A percentile compares a stretch with the other conserved stretches of the same genome.
phyloP scores from a whole-genome alignment of 2,888 invertebrate genomes.

The Plutella xylostella region DNA sequence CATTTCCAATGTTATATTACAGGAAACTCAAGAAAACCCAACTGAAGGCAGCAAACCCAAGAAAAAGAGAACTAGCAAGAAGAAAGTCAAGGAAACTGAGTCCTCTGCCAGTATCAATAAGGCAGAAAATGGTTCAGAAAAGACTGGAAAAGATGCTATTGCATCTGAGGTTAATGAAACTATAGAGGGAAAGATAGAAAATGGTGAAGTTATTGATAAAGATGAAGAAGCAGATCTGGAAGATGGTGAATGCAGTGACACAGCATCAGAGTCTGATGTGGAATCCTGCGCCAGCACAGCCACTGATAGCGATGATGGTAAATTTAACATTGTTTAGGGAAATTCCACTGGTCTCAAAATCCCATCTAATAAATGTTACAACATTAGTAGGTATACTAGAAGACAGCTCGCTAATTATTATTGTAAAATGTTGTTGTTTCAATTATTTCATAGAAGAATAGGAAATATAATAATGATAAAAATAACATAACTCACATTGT shows the following conservation, averaged over 20 bases:
- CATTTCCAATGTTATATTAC: slow-evolving; percentile 52
- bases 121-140: slow-evolving; percentile 18
- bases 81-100: slow-evolving; percentile 18
- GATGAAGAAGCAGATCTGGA: slow-evolving; percentile 40
- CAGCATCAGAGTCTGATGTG: slow-evolving; percentile 31
- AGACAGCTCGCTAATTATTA: too few species aligned
- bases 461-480: too few species aligned
- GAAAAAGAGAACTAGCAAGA: slow-evolving; percentile 37
- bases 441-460: too few species aligned
- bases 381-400: too few species aligned
- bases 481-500: too few species aligned
- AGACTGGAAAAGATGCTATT: slow-evolving; percentile 9
- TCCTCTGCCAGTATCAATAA: slow-evolving; percentile 13
- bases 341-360: too few species aligned
- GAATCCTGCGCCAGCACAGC: slow-evolving; percentile 44
- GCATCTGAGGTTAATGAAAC: neutral
- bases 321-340: too few species aligned
- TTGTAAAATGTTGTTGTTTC: too few species aligned
- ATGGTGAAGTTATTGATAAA: neutral
- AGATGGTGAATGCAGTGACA: slow-evolving; percentile 77
- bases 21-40: slow-evolving; percentile 39
- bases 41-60: slow-evolving; percentile 19
- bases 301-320: slow-evolving; percentile 49
- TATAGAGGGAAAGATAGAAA: slow-evolving; percentile 2
- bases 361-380: too few species aligned